Evolutionary conservation across 2,888 invertebrate genomes (phyloP), one percentile per base, ranked within the genome.

Genomic region (Lycophotia porphyrea): DNA sequence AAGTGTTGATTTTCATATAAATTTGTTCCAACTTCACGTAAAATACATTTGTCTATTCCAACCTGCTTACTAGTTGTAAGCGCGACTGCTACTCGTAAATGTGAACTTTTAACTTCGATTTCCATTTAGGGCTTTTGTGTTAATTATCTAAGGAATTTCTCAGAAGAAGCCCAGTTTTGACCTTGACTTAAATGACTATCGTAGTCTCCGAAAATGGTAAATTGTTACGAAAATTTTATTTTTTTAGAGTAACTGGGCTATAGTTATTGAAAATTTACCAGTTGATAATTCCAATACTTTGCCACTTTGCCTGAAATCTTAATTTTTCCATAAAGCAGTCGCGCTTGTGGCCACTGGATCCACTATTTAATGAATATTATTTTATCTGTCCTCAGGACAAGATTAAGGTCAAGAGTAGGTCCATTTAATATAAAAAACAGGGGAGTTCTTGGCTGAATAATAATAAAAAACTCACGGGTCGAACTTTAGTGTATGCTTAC

Each of bases 181-280:
- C n/a, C n/a, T n/a, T n/a, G n/a, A n/a, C n/a, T n/a, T n/a, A n/a
- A 18, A n/a, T 52, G 3, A n/a, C n/a, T 13, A 55, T 52, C n/a
- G 8, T 52, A 52, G 11, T n/a, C 24, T 49, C 24, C 24, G 24
- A 24, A 49, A 49, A 9, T 24, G 24, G 49, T 24, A 49, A 24
- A 49, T 49, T 49, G 8, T 21, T 5, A 47, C 24, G 2, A 24
- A 49, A 24, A 49, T 9, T 18, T 18, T 49, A n/a, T n/a, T n/a
- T n/a, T n/a, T n/a, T n/a, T n/a, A 0, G n/a, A 64, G 18, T 21
- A 11, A 21, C 13, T 1, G 4, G 1, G n/a, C 11, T 5, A 0
- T n/a, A n/a, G n/a, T 66, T 47, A 18, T 18, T 1, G 9, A 34
- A 7, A 70, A 18, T 24, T 42, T 24, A 21, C 13, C 36, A 21